Evolutionary conservation across 2,888 invertebrate species (phyloP).

Genomic region (Adineta ricciae): DNA sequence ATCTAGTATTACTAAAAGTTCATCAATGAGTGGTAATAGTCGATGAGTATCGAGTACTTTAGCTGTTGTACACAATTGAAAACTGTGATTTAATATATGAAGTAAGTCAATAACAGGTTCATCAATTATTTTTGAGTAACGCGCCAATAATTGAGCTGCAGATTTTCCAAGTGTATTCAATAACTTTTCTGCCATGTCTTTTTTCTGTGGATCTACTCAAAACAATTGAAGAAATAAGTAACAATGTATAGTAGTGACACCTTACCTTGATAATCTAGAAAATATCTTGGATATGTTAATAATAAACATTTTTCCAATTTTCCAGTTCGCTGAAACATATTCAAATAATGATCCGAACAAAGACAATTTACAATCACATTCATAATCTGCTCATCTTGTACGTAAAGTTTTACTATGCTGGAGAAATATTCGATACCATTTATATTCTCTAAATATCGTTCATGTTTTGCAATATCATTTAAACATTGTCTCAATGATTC

Average conservation of each 20-base stretch:
- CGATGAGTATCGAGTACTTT: neutral
- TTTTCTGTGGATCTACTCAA: neutral
- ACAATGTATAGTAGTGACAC: neutral
- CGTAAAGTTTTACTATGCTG: neutral
- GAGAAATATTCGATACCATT: neutral
- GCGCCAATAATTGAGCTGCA: neutral
- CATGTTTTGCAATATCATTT: neutral
- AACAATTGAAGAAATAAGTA: neutral
- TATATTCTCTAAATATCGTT: neutral
- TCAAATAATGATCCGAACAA: neutral
- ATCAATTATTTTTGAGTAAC: neutral
- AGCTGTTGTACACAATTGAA: neutral
- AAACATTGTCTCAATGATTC: neutral
- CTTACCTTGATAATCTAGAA: neutral
- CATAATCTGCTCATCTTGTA: neutral
- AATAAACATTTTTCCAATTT: neutral
- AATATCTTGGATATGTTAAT: neutral
- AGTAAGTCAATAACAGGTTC: neutral
- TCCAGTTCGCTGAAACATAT: neutral
- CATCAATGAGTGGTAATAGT: neutral
- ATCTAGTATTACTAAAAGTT: neutral
- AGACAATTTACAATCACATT: neutral
- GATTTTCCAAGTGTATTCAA: neutral
- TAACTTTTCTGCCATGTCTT: neutral
- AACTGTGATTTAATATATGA: neutral